These are phyloP conservation scores for Campaea margaritaria DNA, from an alignment of 2,888 invertebrate genomes.

Conservation along the genomic window DNA sequence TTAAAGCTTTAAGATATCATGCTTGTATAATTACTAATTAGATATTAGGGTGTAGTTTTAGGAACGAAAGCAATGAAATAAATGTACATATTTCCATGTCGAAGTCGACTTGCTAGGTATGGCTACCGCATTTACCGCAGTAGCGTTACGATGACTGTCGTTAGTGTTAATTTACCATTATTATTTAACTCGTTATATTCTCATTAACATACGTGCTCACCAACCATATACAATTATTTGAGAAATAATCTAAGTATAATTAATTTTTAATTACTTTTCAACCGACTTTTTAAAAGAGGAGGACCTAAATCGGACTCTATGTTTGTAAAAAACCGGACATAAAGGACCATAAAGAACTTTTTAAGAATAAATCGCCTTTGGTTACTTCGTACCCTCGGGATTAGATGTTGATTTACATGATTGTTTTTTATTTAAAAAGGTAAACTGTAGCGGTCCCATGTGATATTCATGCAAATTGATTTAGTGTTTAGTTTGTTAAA, in stretches of 20 bases:
- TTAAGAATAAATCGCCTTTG: no score
- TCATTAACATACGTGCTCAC: not conserved
- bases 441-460: no score
- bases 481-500: no score
- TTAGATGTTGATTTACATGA: no score
- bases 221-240: no score
- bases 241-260: not conserved
- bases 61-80: conserved; percentile 25
- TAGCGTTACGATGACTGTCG: conserved; percentile 18
- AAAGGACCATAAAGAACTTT: no score
- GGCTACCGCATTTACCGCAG: conserved; percentile 16
- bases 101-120: conserved; percentile 22
- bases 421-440: no score
- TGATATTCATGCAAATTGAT: no score
- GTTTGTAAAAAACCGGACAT: no score
- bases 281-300: no score
- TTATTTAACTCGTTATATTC: conserved; percentile 9
- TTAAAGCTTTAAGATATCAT: not conserved
- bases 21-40: not conserved
- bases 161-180: conserved; percentile 7
- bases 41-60: not conserved
- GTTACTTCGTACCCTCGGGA: no score
- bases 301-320: no score
- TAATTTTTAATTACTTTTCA: not conserved
- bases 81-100: conserved; percentile 18